Evolutionary conservation across 2,888 invertebrate genomes (phyloP).

Genomic region (Mythimna albipuncta): DNA sequence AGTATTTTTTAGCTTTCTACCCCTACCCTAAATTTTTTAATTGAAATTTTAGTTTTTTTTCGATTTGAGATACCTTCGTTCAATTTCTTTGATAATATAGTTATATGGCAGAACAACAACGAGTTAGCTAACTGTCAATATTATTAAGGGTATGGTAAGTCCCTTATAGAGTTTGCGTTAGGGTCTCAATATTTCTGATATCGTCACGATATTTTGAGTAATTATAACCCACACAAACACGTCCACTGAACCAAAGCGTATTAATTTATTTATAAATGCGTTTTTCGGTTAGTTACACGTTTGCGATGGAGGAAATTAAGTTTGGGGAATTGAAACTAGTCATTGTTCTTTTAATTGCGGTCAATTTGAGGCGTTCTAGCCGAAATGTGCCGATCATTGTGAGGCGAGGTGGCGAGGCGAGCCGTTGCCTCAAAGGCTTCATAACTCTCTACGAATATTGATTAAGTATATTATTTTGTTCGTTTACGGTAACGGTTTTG

Average conservation of each 20-base stretch:
- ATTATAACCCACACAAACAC: constrained; percentile 57
- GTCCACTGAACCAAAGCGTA: constrained; percentile 65
- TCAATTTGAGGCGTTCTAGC: constrained; percentile 89
- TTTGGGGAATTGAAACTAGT: constrained; percentile 90
- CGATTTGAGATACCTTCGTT: too few relatives aligned
- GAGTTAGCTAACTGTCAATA: not conserved
- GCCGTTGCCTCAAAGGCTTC: constrained; percentile 66
- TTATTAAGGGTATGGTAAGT: not conserved
- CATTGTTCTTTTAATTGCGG: constrained; percentile 90
- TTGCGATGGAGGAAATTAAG: constrained; percentile 87
- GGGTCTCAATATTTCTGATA: constrained; percentile 26
- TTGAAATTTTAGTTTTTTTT: too few relatives aligned
- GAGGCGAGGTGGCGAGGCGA: constrained; percentile 72
- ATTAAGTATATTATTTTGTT: constrained; percentile 61
- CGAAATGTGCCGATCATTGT: constrained; percentile 88
- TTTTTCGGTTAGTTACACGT: constrained; percentile 86
- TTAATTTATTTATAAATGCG: constrained; percentile 76
- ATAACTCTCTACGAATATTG: constrained; percentile 60
- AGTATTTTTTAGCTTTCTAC: too few relatives aligned
- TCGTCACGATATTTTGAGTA: constrained; percentile 57
- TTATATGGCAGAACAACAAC: too few relatives aligned
- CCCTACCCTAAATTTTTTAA: too few relatives aligned
- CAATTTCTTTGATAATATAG: too few relatives aligned
- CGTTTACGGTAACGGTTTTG: not conserved
- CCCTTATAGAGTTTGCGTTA: not conserved